A percentile compares a stretch with the other conserved stretches of the same genome.
phyloP scores from a whole-genome alignment of 2,888 invertebrate genomes.

The Arge pagana region DNA sequence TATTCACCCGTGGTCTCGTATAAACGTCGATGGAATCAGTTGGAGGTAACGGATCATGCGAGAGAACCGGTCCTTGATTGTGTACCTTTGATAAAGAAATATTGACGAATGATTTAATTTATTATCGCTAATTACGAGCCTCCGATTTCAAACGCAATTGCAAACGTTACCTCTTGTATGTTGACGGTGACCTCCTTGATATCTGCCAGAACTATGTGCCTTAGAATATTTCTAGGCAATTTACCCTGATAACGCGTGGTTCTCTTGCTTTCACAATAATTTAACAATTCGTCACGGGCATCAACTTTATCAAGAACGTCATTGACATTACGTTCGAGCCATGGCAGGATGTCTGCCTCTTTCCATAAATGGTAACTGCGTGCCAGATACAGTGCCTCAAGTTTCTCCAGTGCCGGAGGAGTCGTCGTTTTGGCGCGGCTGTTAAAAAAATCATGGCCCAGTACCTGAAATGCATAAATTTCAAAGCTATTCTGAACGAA shows the following conservation, averaged over 20 bases:
- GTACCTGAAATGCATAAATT: conserved; percentile 39
- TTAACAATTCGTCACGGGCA: conserved; percentile 64
- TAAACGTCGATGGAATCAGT: conserved; percentile 75
- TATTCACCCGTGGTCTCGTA: conserved; percentile 59
- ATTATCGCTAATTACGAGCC: neutral
- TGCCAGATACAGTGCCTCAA: conserved; percentile 74
- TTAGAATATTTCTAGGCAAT: conserved; percentile 68
- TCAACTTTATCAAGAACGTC: conserved; percentile 69
- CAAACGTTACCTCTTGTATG: conserved; percentile 62
- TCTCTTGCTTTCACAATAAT: conserved; percentile 67
- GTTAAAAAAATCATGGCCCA: conserved; percentile 49
- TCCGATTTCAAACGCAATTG: neutral
- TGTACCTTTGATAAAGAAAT: conserved; percentile 60
- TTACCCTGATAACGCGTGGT: conserved; percentile 66
- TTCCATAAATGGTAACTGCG: conserved; percentile 81
- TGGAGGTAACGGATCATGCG: conserved; percentile 81
- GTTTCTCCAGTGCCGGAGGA: conserved; percentile 68
- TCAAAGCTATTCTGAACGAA: conserved; percentile 22
- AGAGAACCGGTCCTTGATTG: conserved; percentile 66
- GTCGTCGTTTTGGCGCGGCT: conserved; percentile 59
- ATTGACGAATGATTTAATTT: conserved; percentile 53
- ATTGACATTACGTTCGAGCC: conserved; percentile 77
- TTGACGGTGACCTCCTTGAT: conserved; percentile 68
- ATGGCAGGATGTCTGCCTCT: conserved; percentile 71
- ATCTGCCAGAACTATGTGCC: conserved; percentile 75